Percentiles rank a stretch among this genome's conserved stretches.
These are phyloP conservation scores for Sphyrna mokarran DNA, from an alignment of 2,113 vertebrate species.

Conservation along the genomic window DNA sequence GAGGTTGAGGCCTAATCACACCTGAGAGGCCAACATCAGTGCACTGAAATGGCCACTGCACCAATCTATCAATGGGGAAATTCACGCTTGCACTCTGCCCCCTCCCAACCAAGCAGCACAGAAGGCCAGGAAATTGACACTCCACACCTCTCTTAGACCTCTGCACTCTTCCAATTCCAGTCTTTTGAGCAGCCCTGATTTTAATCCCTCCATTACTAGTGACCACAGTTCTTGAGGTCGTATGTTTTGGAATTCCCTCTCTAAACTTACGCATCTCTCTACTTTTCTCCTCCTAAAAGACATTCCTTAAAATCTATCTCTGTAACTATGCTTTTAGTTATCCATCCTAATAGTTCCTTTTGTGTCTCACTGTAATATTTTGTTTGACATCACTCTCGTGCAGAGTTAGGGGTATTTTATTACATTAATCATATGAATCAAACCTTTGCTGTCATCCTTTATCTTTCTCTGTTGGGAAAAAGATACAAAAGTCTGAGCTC, in stretches of 20 bases:
- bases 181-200: neutral
- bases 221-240: too few species aligned
- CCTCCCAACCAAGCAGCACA: too few species aligned
- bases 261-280: neutral
- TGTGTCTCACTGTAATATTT: neutral
- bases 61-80: too few species aligned
- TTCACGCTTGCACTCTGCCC: too few species aligned
- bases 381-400: neutral
- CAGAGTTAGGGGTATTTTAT: neutral
- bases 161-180: neutral
- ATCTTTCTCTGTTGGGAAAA: neutral
- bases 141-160: too few species aligned
- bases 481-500: too few species aligned
- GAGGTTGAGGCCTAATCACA: too few species aligned
- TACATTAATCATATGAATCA: neutral
- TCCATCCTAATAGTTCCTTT: neutral
- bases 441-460: neutral
- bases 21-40: too few species aligned
- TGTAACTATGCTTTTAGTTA: neutral
- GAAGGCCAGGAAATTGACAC: too few species aligned
- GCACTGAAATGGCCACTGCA: too few species aligned
- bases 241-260: neutral
- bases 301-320: neutral
- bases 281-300: neutral
- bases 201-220: neutral